Conservation (phyloP, 2,797 vertebrate species). For the Graptemys geographica region DNA sequence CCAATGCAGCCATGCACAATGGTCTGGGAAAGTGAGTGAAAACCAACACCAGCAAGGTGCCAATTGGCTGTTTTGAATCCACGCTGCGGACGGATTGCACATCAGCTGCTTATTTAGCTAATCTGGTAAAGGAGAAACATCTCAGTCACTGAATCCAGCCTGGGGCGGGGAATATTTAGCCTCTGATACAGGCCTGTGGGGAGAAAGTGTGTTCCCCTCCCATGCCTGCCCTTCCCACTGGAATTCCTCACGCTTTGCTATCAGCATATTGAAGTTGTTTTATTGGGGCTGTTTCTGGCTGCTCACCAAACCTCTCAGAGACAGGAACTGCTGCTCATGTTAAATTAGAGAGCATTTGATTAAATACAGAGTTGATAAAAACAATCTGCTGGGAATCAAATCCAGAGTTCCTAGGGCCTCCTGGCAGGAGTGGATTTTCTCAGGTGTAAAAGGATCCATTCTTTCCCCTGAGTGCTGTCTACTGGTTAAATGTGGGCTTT, state of each 20-base stretch:
- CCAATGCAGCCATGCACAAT: not conserved
- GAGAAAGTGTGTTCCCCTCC: slow-evolving; percentile 25
- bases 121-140: not conserved
- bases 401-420: slow-evolving; percentile 28
- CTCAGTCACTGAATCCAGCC: not conserved
- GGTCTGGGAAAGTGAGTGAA: not conserved
- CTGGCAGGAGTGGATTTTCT: not conserved
- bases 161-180: not conserved
- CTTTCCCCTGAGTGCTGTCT: not conserved
- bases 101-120: not conserved
- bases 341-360: slow-evolving; percentile 60
- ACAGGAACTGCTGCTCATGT: slow-evolving; percentile 45
- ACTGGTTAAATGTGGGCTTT: not conserved
- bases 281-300: slow-evolving; percentile 56
- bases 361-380: slow-evolving; percentile 23
- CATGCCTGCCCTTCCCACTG: not conserved
- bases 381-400: slow-evolving; percentile 56
- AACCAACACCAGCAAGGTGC: not conserved
- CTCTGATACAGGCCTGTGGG: not conserved
- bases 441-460: not conserved
- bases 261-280: slow-evolving; percentile 48
- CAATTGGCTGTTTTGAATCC: not conserved
- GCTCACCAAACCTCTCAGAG: slow-evolving; percentile 53
- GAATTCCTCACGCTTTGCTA: slow-evolving; percentile 34
- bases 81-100: not conserved